Evolutionary conservation across 2,888 invertebrate species (phyloP), one percentile per base, ranked within the genome.

Genomic region (Callyntrura guangdongensis): DNA sequence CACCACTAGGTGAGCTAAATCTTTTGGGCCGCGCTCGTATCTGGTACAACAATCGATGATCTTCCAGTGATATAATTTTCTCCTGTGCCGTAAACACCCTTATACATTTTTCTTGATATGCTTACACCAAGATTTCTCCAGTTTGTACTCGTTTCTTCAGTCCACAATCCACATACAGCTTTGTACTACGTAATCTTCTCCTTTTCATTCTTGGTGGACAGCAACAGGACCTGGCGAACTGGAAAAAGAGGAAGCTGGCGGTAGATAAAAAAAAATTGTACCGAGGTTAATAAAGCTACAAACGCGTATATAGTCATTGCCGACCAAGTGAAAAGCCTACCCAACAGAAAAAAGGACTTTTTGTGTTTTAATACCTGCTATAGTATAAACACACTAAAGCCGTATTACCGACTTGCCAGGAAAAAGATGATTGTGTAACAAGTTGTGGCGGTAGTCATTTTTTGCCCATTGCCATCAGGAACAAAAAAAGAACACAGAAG

Each of bases 351-450:
- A 79, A 59, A 17, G 20, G 36, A 14, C 77, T 77, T 25, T 45
- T 12, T 77, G 27, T 59, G 79, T 22, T 47, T n/a, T n/a, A 49
- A 49, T n/a, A n/a, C n/a, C n/a, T 47, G 72, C 72, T 3, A n/a
- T 0, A n/a, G n/a, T n/a, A 45, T 6, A 25, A n/a, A n/a, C 5
- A 11, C n/a, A n/a, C 4, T 4, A n/a, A 4, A 36, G 72, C 25
- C 12, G 17, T n/a, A 1, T 17, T n/a, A 45, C 47, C 11, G 20
- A 14, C 49, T 74, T 47, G 49, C 5, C 14, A n/a, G 59, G 36
- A 79, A 56, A 47, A 14, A 77, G 14, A 77, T 77, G 77, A 77
- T 77, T 53, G 53, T 59, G 79, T 79, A 79, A 79, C 79, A 79
- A 79, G 79, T 79, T 59, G 79, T 79, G 22, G 22, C 22, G 1